phyloP scores from a whole-genome alignment of 1,140 invertebrate genomes.

The Brachionus angularis region DNA sequence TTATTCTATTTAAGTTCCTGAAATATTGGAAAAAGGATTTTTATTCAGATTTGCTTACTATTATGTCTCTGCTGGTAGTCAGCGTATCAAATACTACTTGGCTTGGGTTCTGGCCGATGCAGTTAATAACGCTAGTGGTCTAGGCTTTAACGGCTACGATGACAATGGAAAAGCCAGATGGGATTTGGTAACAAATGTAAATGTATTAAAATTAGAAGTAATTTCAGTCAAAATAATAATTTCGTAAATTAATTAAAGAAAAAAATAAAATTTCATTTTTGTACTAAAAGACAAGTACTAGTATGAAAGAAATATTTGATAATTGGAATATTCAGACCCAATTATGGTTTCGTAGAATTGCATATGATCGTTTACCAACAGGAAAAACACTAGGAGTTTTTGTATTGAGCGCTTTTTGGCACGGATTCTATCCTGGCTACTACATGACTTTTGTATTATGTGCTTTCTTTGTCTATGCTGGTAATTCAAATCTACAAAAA shows the following conservation, averaged over 20 bases:
- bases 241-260: neutral
- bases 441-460: constrained; percentile 87
- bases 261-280: constrained; percentile 34
- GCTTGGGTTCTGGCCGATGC: constrained; percentile 84
- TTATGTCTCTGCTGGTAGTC: constrained; percentile 60
- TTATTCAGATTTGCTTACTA: constrained; percentile 69
- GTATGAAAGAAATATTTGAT: constrained; percentile 73
- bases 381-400: constrained; percentile 69
- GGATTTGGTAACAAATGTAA: constrained; percentile 85
- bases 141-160: constrained; percentile 81
- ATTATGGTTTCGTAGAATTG: constrained; percentile 74
- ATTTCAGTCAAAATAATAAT: neutral
- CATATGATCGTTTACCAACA: constrained; percentile 72
- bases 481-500: too few relatives aligned
- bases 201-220: constrained; percentile 83
- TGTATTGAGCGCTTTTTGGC: constrained; percentile 84
- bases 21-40: constrained; percentile 30
- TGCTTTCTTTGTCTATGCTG: constrained; percentile 61
- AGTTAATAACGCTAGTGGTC: constrained; percentile 84
- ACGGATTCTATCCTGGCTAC: constrained; percentile 93
- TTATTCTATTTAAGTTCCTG: neutral
- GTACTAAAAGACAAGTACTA: constrained; percentile 66
- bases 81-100: constrained; percentile 86
- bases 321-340: constrained; percentile 83
- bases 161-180: constrained; percentile 67